These are phyloP conservation scores for Agrotis segetum DNA, from an alignment of 2,888 invertebrate genomes.

Conservation along the genomic window DNA sequence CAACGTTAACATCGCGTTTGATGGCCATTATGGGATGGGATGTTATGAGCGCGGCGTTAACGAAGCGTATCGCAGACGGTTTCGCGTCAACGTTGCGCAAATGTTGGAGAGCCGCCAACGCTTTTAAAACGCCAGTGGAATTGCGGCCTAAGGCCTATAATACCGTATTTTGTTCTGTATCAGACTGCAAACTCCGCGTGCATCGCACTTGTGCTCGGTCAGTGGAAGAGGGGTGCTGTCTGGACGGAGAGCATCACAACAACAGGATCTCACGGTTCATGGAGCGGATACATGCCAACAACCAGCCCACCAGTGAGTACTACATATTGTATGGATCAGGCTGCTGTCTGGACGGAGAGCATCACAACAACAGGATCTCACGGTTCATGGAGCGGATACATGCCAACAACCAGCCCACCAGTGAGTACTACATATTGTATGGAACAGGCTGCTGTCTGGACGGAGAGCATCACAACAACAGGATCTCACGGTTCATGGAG, in stretches of 20 bases:
- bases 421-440: conserved; percentile 43
- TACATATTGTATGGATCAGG: too few species aligned
- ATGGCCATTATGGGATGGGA: too few species aligned
- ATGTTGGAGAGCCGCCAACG: too few species aligned
- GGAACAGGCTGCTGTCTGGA: too few species aligned
- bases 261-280: conserved; percentile 94
- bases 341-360: too few species aligned
- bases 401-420: conserved; percentile 71
- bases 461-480: too few species aligned
- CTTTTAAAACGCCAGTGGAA: too few species aligned
- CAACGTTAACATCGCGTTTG: too few species aligned
- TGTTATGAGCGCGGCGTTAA: too few species aligned
- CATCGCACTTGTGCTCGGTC: conserved; percentile 95
- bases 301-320: conserved; percentile 66
- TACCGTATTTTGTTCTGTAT: not conserved
- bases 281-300: conserved; percentile 90
- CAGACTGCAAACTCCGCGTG: conserved; percentile 97
- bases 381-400: conserved; percentile 93
- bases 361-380: conserved; percentile 74
- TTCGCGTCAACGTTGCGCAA: too few species aligned
- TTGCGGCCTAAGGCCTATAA: too few species aligned
- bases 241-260: conserved; percentile 93
- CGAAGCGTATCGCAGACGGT: too few species aligned
- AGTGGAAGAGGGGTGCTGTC: conserved; percentile 96
- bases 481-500: conserved; percentile 93